These are phyloP conservation scores for Melinopterus prodromus DNA, from an alignment of 2,888 invertebrate genomes.

Conservation along the genomic window DNA sequence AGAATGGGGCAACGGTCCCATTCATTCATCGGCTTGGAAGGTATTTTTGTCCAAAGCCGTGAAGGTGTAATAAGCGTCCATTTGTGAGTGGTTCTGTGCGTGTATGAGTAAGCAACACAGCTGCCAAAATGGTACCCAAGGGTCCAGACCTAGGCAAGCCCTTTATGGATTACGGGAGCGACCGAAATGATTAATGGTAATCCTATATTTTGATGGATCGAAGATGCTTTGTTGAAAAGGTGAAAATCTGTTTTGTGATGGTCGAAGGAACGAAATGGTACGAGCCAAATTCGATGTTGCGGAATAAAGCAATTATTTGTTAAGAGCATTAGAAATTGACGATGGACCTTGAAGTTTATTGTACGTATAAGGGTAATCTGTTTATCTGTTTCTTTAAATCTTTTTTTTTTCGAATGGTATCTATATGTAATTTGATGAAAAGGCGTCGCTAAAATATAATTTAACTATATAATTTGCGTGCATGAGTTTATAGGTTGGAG, in stretches of 20 bases:
- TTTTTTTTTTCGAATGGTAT: too few relatives aligned
- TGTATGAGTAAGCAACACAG: neutral
- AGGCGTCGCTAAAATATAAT: too few relatives aligned
- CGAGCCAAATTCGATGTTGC: neutral
- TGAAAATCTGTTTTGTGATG: neutral
- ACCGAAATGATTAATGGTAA: neutral
- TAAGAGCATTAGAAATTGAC: neutral
- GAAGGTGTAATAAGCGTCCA: slow-evolving; percentile 4
- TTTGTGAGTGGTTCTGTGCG: slow-evolving; percentile 4
- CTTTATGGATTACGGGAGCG: neutral
- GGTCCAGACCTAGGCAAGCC: neutral
- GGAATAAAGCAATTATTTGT: neutral
- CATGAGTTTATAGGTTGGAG: too few relatives aligned
- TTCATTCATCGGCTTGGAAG: neutral
- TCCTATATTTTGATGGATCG: slow-evolving; percentile 4
- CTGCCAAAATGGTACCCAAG: neutral
- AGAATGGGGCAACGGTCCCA: neutral
- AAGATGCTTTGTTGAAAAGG: neutral
- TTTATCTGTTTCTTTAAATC: too few relatives aligned
- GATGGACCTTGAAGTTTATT: too few relatives aligned
- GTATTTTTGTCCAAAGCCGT: neutral
- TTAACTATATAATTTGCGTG: too few relatives aligned
- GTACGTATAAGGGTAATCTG: too few relatives aligned
- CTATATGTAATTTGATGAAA: too few relatives aligned
- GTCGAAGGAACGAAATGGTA: neutral